phyloP scores from a whole-genome alignment of 2,888 invertebrate species.

The Scaptomyza parva region DNA sequence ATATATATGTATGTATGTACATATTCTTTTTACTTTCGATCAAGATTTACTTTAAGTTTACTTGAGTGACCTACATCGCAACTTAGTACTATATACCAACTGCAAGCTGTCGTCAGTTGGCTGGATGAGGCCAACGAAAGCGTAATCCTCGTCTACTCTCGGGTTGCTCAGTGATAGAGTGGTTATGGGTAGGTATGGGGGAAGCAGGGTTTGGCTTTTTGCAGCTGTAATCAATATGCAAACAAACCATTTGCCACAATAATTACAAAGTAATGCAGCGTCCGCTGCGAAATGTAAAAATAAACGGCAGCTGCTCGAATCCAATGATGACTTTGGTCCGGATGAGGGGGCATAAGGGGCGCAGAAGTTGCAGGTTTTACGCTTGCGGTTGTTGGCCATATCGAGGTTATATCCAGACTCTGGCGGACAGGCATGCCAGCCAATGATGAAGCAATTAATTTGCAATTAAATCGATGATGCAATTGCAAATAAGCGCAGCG shows the following conservation, averaged over 20 bases:
- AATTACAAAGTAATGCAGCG: conserved; percentile 80
- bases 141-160: conserved; percentile 1
- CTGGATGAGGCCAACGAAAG: neutral
- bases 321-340: conserved; percentile 55
- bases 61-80: conserved; percentile 24
- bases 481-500: conserved; percentile 77
- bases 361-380: conserved; percentile 11
- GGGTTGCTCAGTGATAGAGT: conserved; percentile 4
- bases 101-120: conserved; percentile 25
- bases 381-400: conserved; percentile 39
- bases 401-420: conserved; percentile 56
- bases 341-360: neutral
- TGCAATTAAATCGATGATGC: conserved; percentile 83
- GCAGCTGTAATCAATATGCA: conserved; percentile 82
- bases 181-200: neutral
- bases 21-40: neutral
- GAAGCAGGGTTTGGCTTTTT: conserved; percentile 60
- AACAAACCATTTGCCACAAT: conserved; percentile 81
- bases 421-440: conserved; percentile 59
- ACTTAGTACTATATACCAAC: conserved; percentile 19
- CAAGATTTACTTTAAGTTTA: conserved; percentile 9
- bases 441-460: conserved; percentile 83
- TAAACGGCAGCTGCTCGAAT: conserved; percentile 69
- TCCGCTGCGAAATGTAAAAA: conserved; percentile 68
- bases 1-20: neutral